phyloP scores from a whole-genome alignment of 2,888 invertebrate genomes.

The Arctia plantaginis region DNA sequence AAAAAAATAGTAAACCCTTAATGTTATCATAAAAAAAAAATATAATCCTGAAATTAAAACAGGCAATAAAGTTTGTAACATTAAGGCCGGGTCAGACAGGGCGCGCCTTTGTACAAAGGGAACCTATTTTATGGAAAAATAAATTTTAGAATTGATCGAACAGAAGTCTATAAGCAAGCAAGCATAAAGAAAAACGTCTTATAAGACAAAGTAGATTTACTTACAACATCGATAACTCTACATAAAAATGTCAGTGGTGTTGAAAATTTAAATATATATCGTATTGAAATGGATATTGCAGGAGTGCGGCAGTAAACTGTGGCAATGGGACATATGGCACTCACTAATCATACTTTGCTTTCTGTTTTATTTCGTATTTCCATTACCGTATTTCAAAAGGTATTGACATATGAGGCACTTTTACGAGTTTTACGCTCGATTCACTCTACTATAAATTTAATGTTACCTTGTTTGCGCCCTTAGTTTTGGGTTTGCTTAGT shows the following conservation, averaged over 20 bases:
- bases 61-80: not conserved
- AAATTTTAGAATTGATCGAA: not conserved
- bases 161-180: not conserved
- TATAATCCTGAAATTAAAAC: not conserved
- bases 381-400: conserved; percentile 86
- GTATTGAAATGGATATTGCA: conserved; percentile 73
- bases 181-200: not conserved
- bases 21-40: not conserved
- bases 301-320: conserved; percentile 76
- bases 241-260: conserved; percentile 23
- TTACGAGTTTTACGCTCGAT: conserved; percentile 80
- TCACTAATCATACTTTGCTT: conserved; percentile 86
- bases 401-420: conserved; percentile 86
- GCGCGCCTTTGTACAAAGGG: not conserved
- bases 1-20: not conserved
- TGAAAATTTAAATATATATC: conserved; percentile 70
- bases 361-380: conserved; percentile 86
- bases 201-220: conserved; percentile 36
- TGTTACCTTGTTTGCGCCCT: conserved; percentile 70
- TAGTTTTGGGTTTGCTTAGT: conserved; percentile 61
- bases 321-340: conserved; percentile 82
- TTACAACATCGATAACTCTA: conserved; percentile 19
- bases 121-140: not conserved
- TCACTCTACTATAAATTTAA: conserved; percentile 74
- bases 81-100: too few relatives aligned